Conservation (phyloP, 2,113 vertebrate genomes). For the Actenoides hombroni region DNA sequence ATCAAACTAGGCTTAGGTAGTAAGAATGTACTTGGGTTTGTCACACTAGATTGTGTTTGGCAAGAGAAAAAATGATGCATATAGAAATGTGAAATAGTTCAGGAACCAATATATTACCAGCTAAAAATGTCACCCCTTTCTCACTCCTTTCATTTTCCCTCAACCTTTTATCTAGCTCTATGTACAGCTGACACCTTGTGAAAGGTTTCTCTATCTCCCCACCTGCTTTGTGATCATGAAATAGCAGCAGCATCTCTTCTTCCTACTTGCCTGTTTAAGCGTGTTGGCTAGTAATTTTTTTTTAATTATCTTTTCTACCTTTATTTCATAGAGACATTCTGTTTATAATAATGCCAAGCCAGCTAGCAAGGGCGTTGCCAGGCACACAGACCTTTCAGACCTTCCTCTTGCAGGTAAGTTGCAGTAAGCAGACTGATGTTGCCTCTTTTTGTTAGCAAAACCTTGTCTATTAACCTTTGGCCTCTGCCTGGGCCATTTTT, state of each 20-base stretch:
- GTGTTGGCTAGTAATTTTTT: not conserved
- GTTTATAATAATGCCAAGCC: slow-evolving; percentile 62
- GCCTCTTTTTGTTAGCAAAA: not conserved
- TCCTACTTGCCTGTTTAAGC: not conserved
- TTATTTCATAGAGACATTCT: slow-evolving; percentile 74
- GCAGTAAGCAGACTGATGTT: not conserved
- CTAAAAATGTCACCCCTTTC: not conserved
- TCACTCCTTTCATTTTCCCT: not conserved
- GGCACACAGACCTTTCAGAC: slow-evolving; percentile 71
- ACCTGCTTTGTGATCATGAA: not conserved
- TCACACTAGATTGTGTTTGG: not conserved
- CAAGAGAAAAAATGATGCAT: not conserved
- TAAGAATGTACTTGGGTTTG: not conserved
- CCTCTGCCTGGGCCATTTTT: not conserved
- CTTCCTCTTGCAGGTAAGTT: slow-evolving; percentile 75
- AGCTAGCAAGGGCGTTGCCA: slow-evolving; percentile 55
- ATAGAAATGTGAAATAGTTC: not conserved
- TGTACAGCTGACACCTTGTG: not conserved
- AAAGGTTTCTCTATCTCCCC: not conserved
- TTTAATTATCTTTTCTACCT: not conserved
- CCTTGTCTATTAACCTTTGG: not conserved
- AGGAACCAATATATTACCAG: not conserved
- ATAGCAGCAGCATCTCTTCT: not conserved
- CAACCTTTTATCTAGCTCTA: not conserved
- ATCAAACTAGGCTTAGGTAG: not conserved